Conservation (phyloP, 2,113 vertebrate species). For the Malurus alboscapulatus region DNA sequence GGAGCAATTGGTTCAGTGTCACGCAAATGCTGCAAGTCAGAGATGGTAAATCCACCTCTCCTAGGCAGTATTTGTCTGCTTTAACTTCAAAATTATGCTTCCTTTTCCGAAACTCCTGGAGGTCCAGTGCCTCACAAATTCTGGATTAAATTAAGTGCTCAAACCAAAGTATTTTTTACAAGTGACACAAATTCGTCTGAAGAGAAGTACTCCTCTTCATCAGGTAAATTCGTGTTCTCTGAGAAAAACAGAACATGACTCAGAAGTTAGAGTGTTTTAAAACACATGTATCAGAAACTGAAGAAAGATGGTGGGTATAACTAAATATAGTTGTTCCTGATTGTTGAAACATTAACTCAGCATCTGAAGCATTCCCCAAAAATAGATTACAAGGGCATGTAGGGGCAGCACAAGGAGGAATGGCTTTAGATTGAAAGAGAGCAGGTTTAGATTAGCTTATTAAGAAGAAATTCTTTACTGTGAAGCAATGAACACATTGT, state of each 20-base stretch:
- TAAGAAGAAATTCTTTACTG: background rate
- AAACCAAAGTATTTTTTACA: background rate
- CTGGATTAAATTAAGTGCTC: background rate
- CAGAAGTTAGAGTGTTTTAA: background rate
- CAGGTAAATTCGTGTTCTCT: background rate
- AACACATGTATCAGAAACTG: background rate
- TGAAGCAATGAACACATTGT: background rate
- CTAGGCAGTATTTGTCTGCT: background rate
- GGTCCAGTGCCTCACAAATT: background rate
- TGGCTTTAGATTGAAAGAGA: background rate
- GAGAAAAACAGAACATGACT: background rate
- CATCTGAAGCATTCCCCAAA: background rate
- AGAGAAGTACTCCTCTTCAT: background rate
- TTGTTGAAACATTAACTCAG: background rate
- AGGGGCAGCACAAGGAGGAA: background rate
- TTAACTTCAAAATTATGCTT: background rate
- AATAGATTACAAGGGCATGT: background rate
- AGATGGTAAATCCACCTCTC: background rate
- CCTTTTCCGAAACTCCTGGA: background rate
- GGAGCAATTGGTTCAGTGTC: rapidly evolving
- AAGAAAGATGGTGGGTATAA: background rate
- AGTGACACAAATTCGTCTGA: background rate
- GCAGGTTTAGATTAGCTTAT: background rate
- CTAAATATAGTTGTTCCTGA: background rate
- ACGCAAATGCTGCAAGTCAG: rapidly evolving